Conservation (phyloP, 2,888 invertebrate genomes). For the Hetaerina titia region DNA sequence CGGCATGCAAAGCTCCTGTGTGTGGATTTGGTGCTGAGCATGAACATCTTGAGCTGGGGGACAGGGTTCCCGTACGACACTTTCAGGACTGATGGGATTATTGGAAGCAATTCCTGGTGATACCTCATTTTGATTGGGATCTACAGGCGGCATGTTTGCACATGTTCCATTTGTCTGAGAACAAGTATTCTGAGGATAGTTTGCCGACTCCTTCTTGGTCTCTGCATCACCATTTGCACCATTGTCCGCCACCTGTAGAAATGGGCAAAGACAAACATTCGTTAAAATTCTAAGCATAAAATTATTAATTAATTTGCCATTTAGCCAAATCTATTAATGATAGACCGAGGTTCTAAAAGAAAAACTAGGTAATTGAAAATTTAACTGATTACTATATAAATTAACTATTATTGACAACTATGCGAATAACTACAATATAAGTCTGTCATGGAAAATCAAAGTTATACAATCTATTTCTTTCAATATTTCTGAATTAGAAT, state of each 20-base stretch:
- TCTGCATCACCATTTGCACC: conserved; percentile 68
- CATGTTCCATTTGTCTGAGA: background rate
- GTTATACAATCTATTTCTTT: no score
- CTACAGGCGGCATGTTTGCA: conserved; percentile 37
- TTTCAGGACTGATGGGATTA: conserved; percentile 32
- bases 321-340: no score
- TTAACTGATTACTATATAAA: no score
- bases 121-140: conserved; percentile 5
- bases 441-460: no score
- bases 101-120: conserved; percentile 73
- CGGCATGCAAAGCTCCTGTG: background rate
- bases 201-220: conserved; percentile 66
- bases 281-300: no score
- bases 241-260: conserved; percentile 70
- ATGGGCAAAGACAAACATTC: background rate
- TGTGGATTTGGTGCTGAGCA: conserved; percentile 36
- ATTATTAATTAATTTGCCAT: no score
- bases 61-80: background rate
- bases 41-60: conserved; percentile 31
- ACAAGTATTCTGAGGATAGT: conserved; percentile 56
- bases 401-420: no score
- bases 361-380: no score
- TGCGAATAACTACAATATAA: no score
- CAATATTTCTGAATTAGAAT: no score
- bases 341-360: no score